Evolutionary conservation across 2,888 invertebrate genomes (phyloP).

Genomic region (Allygus modestus): DNA sequence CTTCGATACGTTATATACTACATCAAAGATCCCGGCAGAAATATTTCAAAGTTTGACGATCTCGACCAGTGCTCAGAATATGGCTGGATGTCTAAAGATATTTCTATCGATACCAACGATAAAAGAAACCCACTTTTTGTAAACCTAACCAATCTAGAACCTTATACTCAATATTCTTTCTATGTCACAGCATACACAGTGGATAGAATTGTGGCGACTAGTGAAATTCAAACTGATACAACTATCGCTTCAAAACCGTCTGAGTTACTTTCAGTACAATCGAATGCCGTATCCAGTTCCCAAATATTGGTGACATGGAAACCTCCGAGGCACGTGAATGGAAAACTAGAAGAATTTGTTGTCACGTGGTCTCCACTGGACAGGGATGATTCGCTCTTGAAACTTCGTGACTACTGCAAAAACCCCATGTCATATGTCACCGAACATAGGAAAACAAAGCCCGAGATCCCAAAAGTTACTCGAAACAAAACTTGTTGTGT

Average conservation of each 20-base stretch:
- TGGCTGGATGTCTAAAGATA: conserved; percentile 73
- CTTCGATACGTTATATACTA: conserved; percentile 83
- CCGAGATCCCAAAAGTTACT: not conserved
- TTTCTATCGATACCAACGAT: conserved; percentile 65
- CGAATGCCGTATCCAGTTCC: conserved; percentile 72
- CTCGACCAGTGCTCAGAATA: conserved; percentile 78
- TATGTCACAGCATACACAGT: conserved; percentile 83
- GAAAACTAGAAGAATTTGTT: conserved; percentile 78
- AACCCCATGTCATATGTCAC: conserved; percentile 41
- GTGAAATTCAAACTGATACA: conserved; percentile 75
- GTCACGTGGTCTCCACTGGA: conserved; percentile 72
- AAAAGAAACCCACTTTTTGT: conserved; percentile 67
- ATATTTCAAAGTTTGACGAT: conserved; percentile 77
- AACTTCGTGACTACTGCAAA: conserved; percentile 67
- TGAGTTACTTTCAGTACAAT: conserved; percentile 72
- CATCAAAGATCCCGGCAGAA: conserved; percentile 76
- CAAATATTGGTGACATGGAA: conserved; percentile 78
- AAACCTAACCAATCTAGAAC: conserved; percentile 76
- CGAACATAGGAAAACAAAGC: not conserved
- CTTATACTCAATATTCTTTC: conserved; percentile 84
- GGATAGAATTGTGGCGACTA: conserved; percentile 74
- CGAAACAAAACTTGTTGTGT: conserved; percentile 22
- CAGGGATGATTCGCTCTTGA: conserved; percentile 73
- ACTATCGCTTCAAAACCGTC: conserved; percentile 75
- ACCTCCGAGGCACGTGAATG: conserved; percentile 79